A percentile compares a stretch with the other conserved stretches of the same genome.
Conservation (phyloP, 64 coral and sea anemone species). For the Anthopleura sola region DNA sequence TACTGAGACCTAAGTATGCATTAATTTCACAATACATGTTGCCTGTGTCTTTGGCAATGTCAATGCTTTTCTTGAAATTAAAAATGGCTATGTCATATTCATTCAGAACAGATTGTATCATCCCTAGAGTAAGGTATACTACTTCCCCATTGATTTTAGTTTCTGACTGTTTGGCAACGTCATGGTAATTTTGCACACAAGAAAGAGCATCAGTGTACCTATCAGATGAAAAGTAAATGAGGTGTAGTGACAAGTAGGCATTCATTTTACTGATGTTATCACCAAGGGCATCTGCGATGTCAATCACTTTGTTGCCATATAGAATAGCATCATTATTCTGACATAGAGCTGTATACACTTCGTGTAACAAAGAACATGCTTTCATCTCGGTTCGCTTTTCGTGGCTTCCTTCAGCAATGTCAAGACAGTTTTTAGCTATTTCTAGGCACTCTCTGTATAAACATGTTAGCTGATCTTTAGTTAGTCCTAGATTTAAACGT, state of each 20-base stretch:
- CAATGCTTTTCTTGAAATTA: neutral
- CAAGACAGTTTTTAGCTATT: too few species aligned
- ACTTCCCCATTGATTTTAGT: neutral
- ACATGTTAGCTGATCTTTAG: too few species aligned
- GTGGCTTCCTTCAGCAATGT: too few species aligned
- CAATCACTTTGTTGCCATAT: neutral
- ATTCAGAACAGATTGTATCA: too few species aligned
- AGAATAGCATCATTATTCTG: neutral
- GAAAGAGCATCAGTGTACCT: neutral
- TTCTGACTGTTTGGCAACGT: neutral
- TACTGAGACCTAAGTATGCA: neutral
- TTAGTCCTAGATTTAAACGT: too few species aligned
- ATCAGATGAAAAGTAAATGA: neutral
- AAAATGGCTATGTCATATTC: neutral
- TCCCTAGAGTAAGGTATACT: neutral
- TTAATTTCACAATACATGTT: neutral
- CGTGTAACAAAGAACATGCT: too few species aligned
- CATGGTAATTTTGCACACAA: neutral
- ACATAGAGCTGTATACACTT: neutral
- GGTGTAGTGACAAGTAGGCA: neutral
- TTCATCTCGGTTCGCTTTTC: too few species aligned
- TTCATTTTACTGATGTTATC: neutral
- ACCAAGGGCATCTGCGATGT: too few species aligned
- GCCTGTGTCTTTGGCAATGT: neutral
- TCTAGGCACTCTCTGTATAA: too few species aligned